Evolutionary conservation across 2,797 vertebrate genomes (phyloP).

Genomic region (Gorsachius magnificus): DNA sequence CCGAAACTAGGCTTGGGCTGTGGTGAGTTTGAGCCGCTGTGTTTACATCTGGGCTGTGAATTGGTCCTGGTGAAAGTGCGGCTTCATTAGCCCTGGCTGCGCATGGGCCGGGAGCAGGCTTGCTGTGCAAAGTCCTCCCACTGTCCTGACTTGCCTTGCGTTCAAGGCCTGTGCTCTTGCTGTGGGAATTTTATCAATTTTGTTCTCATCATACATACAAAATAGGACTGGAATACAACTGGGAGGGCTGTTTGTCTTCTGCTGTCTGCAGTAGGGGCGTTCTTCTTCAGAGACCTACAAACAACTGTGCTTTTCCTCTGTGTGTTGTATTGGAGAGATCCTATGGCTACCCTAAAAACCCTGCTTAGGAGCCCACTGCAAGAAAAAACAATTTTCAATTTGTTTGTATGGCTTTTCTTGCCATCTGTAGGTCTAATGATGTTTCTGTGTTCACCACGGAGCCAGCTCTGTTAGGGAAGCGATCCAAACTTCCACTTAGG

Average conservation of each 20-base stretch:
- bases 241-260: background rate
- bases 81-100: background rate
- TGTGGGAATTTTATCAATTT: background rate
- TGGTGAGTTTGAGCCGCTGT: background rate
- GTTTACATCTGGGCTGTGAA: background rate
- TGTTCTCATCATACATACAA: background rate
- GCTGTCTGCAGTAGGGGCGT: background rate
- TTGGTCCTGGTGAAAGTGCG: accelerated
- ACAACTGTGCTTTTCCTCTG: background rate
- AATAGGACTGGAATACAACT: background rate
- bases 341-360: background rate
- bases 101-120: background rate
- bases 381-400: background rate
- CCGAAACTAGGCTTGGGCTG: background rate
- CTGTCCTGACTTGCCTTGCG: background rate
- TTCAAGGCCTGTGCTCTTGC: background rate
- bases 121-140: background rate
- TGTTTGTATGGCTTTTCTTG: background rate
- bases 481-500: background rate
- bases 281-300: background rate
- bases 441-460: accelerated
- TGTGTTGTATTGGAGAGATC: background rate
- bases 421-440: background rate
- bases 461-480: background rate
- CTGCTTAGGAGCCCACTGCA: background rate